A percentile compares a stretch with the other conserved stretches of the same genome.
Evolutionary conservation across 2,888 invertebrate species (phyloP).

Genomic region (Andrena camellia): DNA sequence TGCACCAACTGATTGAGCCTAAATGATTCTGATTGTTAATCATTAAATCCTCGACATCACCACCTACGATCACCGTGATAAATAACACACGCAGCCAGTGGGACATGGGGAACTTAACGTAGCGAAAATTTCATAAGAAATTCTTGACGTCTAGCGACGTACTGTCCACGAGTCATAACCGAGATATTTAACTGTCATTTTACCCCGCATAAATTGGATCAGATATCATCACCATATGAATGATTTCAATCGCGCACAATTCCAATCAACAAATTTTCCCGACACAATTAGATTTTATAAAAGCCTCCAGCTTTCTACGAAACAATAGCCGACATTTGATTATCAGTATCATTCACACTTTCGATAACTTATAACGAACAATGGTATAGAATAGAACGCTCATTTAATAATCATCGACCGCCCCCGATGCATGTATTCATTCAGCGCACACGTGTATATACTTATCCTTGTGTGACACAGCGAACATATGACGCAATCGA

Average conservation of each 20-base stretch:
- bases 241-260: neutral
- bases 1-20: constrained; percentile 81
- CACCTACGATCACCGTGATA: neutral
- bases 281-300: neutral
- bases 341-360: neutral
- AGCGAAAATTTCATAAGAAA: neutral
- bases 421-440: neutral
- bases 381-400: neutral
- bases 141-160: neutral
- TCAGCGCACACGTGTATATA: neutral
- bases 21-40: constrained; percentile 81
- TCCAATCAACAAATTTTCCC: neutral
- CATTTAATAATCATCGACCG: constrained; percentile 9
- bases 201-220: neutral
- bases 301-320: neutral
- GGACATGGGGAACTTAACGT: neutral
- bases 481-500: neutral
- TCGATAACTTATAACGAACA: neutral
- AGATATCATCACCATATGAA: neutral
- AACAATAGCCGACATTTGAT: neutral
- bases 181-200: constrained; percentile 6
- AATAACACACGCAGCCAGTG: neutral
- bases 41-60: constrained; percentile 70
- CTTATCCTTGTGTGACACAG: neutral
- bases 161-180: neutral